phyloP scores from a whole-genome alignment of 1,140 invertebrate genomes.

The Amyelois transitella region DNA sequence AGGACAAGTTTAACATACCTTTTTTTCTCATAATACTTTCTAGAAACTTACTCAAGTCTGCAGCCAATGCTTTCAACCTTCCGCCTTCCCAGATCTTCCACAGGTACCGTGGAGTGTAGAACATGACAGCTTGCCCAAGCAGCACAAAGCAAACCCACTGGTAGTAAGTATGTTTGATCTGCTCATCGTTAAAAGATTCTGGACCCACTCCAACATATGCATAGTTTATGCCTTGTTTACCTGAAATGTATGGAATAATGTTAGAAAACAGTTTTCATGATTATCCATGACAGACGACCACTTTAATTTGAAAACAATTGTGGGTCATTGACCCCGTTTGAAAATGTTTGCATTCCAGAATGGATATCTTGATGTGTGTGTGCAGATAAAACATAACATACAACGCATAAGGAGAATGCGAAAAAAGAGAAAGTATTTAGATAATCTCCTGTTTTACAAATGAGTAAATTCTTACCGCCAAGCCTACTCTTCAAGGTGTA shows the following conservation, averaged over 20 bases:
- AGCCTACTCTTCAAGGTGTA: slow-evolving; percentile 77
- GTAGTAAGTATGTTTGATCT: slow-evolving; percentile 86
- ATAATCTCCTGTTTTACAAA: not conserved
- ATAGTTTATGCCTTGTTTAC: slow-evolving; percentile 45
- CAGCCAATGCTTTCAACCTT: slow-evolving; percentile 48
- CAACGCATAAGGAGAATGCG: too few species aligned
- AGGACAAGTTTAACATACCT: too few species aligned
- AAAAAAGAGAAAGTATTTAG: too few species aligned
- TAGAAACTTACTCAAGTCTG: slow-evolving; percentile 42
- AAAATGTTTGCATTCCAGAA: too few species aligned
- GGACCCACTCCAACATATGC: slow-evolving; percentile 57
- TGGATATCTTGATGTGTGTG: too few species aligned
- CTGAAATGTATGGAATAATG: slow-evolving; percentile 17
- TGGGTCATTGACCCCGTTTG: too few species aligned
- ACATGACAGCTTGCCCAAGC: slow-evolving; percentile 85
- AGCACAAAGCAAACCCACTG: slow-evolving; percentile 92
- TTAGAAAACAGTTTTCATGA: not conserved
- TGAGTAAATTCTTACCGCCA: slow-evolving; percentile 40
- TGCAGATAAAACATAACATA: too few species aligned
- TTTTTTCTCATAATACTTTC: too few species aligned
- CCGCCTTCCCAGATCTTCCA: slow-evolving; percentile 87
- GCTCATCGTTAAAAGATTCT: slow-evolving; percentile 66
- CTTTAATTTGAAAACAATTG: too few species aligned
- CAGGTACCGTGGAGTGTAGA: slow-evolving; percentile 83
- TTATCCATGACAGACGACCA: too few species aligned